phyloP scores from a whole-genome alignment of 2,797 vertebrate species.

The Antrozous pallidus region DNA sequence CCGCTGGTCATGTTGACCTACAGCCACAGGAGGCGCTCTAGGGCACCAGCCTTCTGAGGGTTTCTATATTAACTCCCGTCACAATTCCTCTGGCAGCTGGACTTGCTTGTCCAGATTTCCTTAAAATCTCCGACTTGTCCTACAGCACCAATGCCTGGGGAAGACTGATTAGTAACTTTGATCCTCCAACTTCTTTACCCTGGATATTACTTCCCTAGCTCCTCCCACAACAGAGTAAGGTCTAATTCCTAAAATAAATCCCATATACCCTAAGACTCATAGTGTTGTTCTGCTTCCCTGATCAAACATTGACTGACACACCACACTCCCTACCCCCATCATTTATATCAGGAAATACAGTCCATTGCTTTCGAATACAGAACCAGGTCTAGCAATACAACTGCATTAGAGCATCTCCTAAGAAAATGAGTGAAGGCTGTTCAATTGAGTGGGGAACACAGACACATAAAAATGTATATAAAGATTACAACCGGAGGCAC shows the following conservation, averaged over 20 bases:
- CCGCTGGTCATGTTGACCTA: not conserved
- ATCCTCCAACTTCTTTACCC: not conserved
- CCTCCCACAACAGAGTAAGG: not conserved
- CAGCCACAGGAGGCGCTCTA: rapidly evolving
- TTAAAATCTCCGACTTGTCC: not conserved
- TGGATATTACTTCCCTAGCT: not conserved
- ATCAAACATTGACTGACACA: not conserved
- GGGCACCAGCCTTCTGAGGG: not conserved
- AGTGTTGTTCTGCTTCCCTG: not conserved
- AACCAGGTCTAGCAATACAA: not conserved
- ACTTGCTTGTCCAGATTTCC: no score
- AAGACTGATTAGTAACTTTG: not conserved
- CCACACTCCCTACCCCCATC: not conserved
- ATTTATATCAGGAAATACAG: not conserved
- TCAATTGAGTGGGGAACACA: not conserved
- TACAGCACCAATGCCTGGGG: not conserved
- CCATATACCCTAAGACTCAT: not conserved
- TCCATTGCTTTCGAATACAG: not conserved
- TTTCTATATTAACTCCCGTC: not conserved
- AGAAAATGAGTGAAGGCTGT: not conserved
- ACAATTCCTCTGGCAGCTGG: not conserved
- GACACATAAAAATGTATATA: not conserved
- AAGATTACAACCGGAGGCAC: not conserved
- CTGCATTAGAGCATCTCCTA: not conserved
- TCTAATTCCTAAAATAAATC: not conserved